Evolutionary conservation across 1,140 invertebrate species (phyloP).

Genomic region (Drosophila seguyi): DNA sequence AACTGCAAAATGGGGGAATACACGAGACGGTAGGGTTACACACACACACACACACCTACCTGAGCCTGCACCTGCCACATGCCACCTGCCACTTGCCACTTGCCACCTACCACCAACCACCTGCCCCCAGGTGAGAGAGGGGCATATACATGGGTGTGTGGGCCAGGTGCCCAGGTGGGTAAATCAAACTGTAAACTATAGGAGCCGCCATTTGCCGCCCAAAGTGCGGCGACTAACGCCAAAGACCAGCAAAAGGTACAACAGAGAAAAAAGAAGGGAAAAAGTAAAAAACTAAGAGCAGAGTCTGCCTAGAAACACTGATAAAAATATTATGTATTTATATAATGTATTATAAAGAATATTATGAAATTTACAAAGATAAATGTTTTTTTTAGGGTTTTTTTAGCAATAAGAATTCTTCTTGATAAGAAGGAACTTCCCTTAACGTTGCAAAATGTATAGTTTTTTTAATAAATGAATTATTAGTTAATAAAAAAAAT

Average conservation of each 20-base stretch:
- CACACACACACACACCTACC: neutral
- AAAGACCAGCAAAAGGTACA: slow-evolving; percentile 60
- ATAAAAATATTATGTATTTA: neutral
- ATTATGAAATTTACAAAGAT: no score
- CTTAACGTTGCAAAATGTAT: no score
- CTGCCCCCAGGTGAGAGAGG: neutral
- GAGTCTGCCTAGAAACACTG: slow-evolving; percentile 13
- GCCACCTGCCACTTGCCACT: slow-evolving; percentile 14
- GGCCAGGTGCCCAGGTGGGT: slow-evolving; percentile 20
- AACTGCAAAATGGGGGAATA: slow-evolving; percentile 19
- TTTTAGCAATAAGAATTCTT: no score
- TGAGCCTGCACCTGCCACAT: slow-evolving; percentile 15
- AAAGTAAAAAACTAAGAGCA: neutral
- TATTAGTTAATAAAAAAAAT: no score
- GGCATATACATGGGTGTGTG: neutral
- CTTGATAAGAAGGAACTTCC: no score
- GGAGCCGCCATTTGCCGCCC: slow-evolving; percentile 70
- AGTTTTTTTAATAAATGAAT: no score
- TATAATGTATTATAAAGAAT: neutral
- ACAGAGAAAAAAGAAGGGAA: neutral
- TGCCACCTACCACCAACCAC: no score
- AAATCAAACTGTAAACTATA: slow-evolving; percentile 73
- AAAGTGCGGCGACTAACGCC: slow-evolving; percentile 74
- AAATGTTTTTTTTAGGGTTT: neutral
- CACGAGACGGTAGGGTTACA: slow-evolving; percentile 2